Evolutionary conservation across 2,113 vertebrate species (phyloP).

Genomic region (Alethe diademata): DNA sequence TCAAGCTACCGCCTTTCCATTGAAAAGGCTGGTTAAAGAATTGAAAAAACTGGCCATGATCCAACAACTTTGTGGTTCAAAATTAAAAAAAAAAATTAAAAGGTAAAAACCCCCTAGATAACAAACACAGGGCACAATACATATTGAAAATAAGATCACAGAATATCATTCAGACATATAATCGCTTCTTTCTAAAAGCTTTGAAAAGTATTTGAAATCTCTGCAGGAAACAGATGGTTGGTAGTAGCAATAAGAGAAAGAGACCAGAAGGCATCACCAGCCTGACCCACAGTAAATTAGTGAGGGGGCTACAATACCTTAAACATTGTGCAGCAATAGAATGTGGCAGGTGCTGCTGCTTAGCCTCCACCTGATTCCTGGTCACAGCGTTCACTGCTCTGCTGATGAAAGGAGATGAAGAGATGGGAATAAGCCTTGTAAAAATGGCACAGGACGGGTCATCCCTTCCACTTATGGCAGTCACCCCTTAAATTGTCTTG

Average conservation of each 20-base stretch:
- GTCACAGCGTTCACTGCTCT: background rate
- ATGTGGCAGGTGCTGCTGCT: background rate
- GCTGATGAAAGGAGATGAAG: background rate
- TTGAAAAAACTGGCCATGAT: background rate
- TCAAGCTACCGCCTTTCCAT: background rate
- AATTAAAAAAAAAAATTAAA: background rate
- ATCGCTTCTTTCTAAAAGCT: background rate
- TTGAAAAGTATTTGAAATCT: background rate
- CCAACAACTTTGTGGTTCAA: background rate
- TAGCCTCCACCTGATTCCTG: background rate
- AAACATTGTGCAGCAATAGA: background rate
- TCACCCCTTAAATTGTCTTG: background rate
- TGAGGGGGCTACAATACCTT: background rate
- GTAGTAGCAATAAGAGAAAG: background rate
- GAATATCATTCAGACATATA: background rate
- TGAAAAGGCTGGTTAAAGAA: background rate
- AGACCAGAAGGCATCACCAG: background rate
- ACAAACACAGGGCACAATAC: background rate
- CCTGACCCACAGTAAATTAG: background rate
- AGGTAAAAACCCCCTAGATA: background rate
- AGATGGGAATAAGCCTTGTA: background rate
- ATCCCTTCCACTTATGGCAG: background rate
- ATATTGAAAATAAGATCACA: background rate
- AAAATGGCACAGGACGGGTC: background rate
- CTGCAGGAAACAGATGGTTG: background rate